phyloP scores from a whole-genome alignment of 2,797 vertebrate genomes.

The Triplophysa yarkandensis region DNA sequence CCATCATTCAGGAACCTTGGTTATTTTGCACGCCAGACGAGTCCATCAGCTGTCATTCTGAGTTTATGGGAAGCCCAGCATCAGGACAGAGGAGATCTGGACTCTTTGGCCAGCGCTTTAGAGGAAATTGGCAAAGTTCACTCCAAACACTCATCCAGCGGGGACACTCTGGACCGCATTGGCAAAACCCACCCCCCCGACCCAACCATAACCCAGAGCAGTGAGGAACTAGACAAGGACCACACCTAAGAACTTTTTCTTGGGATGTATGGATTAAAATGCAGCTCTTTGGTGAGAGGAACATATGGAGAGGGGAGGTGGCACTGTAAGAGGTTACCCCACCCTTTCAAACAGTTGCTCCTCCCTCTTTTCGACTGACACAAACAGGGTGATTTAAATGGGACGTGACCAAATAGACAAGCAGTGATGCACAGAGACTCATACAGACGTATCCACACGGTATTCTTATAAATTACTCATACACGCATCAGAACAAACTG shows the following conservation, averaged over 20 bases:
- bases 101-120: conserved; percentile 93
- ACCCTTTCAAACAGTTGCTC: background rate
- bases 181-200: conserved; percentile 83
- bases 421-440: conserved; percentile 26
- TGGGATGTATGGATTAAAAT: conserved; percentile 45
- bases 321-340: conserved; percentile 20
- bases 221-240: conserved; percentile 75
- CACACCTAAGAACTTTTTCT: conserved; percentile 71
- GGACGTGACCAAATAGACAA: conserved; percentile 44
- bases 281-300: conserved; percentile 34
- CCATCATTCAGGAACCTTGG: conserved; percentile 84
- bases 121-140: conserved; percentile 97
- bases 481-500: conserved; percentile 21
- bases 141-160: conserved; percentile 61
- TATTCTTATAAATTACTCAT: conserved; percentile 24
- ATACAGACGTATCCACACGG: background rate
- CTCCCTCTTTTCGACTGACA: conserved; percentile 23
- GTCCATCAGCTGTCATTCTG: conserved; percentile 92
- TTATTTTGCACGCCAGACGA: conserved; percentile 89
- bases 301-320: conserved; percentile 13
- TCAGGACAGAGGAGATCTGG: conserved; percentile 90
- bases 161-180: conserved; percentile 84
- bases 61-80: conserved; percentile 96
- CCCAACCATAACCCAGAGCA: conserved; percentile 70
- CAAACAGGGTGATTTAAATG: conserved; percentile 34